Evolutionary conservation across 2,113 vertebrate genomes (phyloP).

Genomic region (Bos indicus): DNA sequence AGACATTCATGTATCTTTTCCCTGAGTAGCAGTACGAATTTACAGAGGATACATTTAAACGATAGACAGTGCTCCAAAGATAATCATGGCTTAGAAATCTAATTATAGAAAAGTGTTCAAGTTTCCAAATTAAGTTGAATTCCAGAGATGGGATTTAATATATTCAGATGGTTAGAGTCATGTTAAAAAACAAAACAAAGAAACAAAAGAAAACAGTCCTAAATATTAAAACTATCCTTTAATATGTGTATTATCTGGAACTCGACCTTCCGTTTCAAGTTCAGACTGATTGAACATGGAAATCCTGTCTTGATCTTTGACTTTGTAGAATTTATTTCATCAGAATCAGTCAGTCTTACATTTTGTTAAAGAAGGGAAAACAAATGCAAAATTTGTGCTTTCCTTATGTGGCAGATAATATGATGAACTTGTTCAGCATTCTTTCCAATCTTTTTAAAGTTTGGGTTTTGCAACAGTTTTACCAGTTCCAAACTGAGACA

Average conservation of each 20-base stretch:
- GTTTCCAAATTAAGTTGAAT: not conserved
- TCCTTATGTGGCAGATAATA: not conserved
- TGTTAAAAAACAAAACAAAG: not conserved
- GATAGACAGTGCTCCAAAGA: not conserved
- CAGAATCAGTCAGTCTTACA: not conserved
- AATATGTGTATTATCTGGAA: not conserved
- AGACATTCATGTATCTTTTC: constrained; percentile 26
- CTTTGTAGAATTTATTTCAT: not conserved
- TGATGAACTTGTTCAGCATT: not conserved
- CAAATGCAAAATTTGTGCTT: not conserved
- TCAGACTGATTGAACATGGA: not conserved
- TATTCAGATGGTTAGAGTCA: not conserved
- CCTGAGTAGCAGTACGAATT: constrained; percentile 11
- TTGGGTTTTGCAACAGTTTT: not conserved
- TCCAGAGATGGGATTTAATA: not conserved
- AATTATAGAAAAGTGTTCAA: constrained; percentile 15
- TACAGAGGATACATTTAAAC: not conserved
- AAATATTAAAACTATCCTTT: not conserved
- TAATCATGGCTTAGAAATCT: constrained; percentile 27
- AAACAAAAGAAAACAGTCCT: not conserved
- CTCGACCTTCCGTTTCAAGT: not conserved
- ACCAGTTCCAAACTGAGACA: not conserved
- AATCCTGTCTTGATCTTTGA: not conserved
- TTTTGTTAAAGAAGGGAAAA: not conserved
- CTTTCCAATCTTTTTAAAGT: not conserved